Conservation (phyloP, 2,888 invertebrate genomes). For the Mesorhabditis belari region DNA sequence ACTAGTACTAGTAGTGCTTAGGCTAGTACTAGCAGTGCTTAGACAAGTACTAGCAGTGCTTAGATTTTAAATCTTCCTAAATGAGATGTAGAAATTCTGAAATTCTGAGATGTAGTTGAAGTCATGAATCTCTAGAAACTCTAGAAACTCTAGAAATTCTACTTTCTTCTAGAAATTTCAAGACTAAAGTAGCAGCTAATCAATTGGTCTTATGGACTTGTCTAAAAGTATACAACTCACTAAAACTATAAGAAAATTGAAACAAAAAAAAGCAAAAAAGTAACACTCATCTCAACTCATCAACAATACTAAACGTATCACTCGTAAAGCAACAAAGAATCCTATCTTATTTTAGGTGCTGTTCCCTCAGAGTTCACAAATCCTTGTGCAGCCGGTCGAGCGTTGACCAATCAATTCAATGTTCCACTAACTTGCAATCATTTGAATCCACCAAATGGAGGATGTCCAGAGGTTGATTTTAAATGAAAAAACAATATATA, state of each 20-base stretch:
- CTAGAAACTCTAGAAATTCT: too few relatives aligned
- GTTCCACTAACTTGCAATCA: conserved; percentile 50
- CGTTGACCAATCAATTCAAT: conserved; percentile 42
- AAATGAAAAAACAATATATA: conserved; percentile 19
- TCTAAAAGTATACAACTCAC: not conserved
- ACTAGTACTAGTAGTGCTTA: too few relatives aligned
- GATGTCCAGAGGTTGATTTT: conserved; percentile 39
- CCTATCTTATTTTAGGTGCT: not conserved
- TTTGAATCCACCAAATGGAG: conserved; percentile 46
- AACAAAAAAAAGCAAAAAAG: conserved; percentile 10
- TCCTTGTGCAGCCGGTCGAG: conserved; percentile 43
- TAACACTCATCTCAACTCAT: conserved; percentile 8
- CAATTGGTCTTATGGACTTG: too few relatives aligned
- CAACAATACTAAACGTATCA: too few relatives aligned
- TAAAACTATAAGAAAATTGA: conserved; percentile 12
- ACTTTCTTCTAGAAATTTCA: too few relatives aligned
- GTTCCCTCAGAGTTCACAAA: conserved; percentile 34
- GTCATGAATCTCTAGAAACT: too few relatives aligned
- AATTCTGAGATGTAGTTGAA: too few relatives aligned
- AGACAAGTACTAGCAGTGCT: too few relatives aligned
- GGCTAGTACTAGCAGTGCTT: too few relatives aligned
- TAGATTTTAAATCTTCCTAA: too few relatives aligned
- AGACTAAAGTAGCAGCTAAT: too few relatives aligned
- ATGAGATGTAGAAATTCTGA: too few relatives aligned
- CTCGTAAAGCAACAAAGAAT: not conserved